These are phyloP conservation scores for Nasonia vitripennis DNA, from an alignment of 1,140 invertebrate species.

Conservation along the genomic window DNA sequence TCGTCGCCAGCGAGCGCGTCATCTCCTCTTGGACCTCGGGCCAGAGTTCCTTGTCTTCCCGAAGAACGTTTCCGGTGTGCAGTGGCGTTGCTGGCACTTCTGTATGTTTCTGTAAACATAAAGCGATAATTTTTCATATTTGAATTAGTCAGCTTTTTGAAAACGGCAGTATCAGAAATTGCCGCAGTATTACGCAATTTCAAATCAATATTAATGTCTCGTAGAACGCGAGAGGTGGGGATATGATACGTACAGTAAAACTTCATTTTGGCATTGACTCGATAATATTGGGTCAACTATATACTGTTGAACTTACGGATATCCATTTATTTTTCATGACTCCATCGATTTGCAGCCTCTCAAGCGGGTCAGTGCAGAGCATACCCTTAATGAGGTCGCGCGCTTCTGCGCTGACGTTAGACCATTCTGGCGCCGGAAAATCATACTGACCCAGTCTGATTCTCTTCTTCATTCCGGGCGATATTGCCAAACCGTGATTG, in stretches of 20 bases:
- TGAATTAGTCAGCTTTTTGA: neutral
- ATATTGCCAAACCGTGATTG: slow-evolving; percentile 97
- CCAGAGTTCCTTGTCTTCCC: slow-evolving; percentile 95
- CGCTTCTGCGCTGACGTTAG: slow-evolving; percentile 93
- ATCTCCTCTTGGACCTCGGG: slow-evolving; percentile 99
- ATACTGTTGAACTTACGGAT: slow-evolving; percentile 78
- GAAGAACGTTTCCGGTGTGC: slow-evolving; percentile 89
- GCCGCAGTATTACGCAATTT: too few relatives aligned
- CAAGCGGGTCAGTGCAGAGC: slow-evolving; percentile 93
- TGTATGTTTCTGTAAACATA: slow-evolving; percentile 82
- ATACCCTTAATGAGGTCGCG: slow-evolving; percentile 96
- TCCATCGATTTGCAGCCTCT: slow-evolving; percentile 92
- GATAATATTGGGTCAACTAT: neutral
- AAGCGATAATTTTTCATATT: neutral
- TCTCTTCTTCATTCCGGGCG: slow-evolving; percentile 99
- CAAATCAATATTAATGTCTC: too few relatives aligned
- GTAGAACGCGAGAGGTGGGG: too few relatives aligned
- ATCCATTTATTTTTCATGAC: slow-evolving; percentile 95
- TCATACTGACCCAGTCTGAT: slow-evolving; percentile 97
- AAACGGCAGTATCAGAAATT: too few relatives aligned
- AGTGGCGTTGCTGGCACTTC: slow-evolving; percentile 95
- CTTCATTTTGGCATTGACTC: neutral
- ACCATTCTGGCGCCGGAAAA: slow-evolving; percentile 97
- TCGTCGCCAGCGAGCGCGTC: slow-evolving; percentile 96
- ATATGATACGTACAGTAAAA: neutral